Evolutionary conservation across 1,140 invertebrate species (phyloP), one percentile per base, ranked within the genome.

Genomic region (Schlechtendalia chinensis): DNA sequence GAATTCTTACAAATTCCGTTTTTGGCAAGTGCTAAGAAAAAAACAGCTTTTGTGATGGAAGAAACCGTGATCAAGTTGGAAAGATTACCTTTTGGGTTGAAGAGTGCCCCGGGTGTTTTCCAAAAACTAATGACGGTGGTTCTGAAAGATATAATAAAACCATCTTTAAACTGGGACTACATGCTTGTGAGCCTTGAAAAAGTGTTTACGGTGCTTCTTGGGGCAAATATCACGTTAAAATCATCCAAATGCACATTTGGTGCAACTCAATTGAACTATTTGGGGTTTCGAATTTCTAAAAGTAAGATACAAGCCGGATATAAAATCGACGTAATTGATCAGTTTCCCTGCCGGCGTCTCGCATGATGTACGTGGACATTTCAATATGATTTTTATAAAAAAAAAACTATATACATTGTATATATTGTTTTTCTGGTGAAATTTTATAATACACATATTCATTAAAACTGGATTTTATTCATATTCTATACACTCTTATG

Each of bases 1-100:
- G 87, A 87, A 4, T 88, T 85, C 81, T 85, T 84, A 81, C 87
- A 89, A 82, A 82, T 84, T 1, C 69, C 82, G 10, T 59, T 88
- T 5, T 82, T 83, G 0, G 29, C 79, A 65, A 69, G 75, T 87
- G 24, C 27, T 16, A 61, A 61, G 24, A 27, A 61, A 1, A 61
- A 87, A 74, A 83, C 83, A n/a, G 83, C 82, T 0, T 84, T 84
- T 53, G 75, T 79, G 4, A 82, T 82, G 3, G 47, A 65, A 24
- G 59, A 61, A 29, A 54, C 81, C 58, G 83, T 80, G 27, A n/a
- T n/a, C n/a, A 69, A 83, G 59, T 83, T 79, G 74, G 54, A 45
- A 19, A 24, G 77, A 61, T 82, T 83, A 74, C 82, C 83, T 4
- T 83, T 83, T 63, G 84, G 85, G 4, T n/a, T 84, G 27, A 77